A percentile compares a stretch with the other conserved stretches of the same genome.
Evolutionary conservation across 2,797 vertebrate genomes (phyloP).

Genomic region (Macropodus opercularis): DNA sequence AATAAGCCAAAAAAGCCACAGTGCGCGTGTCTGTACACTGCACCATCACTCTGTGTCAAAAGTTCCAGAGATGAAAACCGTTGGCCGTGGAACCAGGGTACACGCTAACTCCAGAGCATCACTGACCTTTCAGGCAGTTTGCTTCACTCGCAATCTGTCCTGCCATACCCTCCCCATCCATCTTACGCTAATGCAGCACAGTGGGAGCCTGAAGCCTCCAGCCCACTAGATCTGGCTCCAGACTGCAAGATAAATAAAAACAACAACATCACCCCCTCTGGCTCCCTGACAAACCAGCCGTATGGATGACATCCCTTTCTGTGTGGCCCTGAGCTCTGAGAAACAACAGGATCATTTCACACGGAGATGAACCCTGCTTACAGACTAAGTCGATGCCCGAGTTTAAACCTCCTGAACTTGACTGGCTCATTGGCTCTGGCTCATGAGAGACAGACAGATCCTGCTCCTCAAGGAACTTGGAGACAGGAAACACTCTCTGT

Average conservation of each 20-base stretch:
- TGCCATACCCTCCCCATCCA: conserved; percentile 38
- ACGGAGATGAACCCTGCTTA: background rate
- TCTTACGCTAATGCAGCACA: conserved; percentile 43
- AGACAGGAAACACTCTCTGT: conserved; percentile 24
- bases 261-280: conserved; percentile 39
- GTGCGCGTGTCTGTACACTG: background rate
- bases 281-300: conserved; percentile 58
- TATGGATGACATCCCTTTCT: conserved; percentile 46
- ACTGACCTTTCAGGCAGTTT: conserved; percentile 25
- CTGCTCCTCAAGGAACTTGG: conserved; percentile 9
- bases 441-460: background rate
- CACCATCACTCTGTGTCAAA: conserved; percentile 2
- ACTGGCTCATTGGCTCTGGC: background rate
- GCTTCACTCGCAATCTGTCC: conserved; percentile 25
- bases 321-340: conserved; percentile 34
- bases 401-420: conserved; percentile 4
- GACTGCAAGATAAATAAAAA: conserved; percentile 64
- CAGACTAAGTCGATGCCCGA: background rate
- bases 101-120: conserved; percentile 25
- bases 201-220: conserved; percentile 41
- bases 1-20: background rate
- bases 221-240: conserved; percentile 33
- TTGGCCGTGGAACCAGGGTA: background rate
- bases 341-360: conserved; percentile 29
- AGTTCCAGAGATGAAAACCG: conserved; percentile 3